Evolutionary conservation across 2,888 invertebrate genomes (phyloP).

Genomic region (Dryobotodes eremita): DNA sequence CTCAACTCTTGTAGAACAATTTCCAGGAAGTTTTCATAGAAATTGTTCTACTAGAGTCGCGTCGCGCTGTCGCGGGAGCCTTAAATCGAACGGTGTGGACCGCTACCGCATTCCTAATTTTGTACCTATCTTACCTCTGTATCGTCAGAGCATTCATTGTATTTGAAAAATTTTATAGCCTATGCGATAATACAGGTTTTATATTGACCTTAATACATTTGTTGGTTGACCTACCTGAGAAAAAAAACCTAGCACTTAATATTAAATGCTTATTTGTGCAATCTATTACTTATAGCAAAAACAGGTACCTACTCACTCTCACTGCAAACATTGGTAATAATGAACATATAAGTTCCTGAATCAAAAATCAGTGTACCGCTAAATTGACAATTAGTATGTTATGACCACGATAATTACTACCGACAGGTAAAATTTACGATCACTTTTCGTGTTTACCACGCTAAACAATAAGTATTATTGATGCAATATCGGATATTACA

Average conservation of each 20-base stretch:
- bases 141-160: background rate
- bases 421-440: conserved; percentile 46
- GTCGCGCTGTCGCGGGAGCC: too few species aligned
- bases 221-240: background rate
- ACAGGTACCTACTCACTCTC: conserved; percentile 2
- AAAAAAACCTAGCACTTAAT: conserved; percentile 2
- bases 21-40: too few species aligned
- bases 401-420: conserved; percentile 45
- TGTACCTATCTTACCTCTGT: background rate
- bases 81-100: background rate
- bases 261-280: background rate
- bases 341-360: conserved; percentile 10
- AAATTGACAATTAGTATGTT: conserved; percentile 38
- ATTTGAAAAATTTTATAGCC: background rate
- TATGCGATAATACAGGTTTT: background rate
- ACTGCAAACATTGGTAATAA: conserved; percentile 1
- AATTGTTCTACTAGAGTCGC: too few species aligned
- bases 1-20: too few species aligned
- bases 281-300: background rate
- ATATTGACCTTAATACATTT: background rate
- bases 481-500: background rate
- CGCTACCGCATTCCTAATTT: background rate
- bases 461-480: conserved; percentile 2
- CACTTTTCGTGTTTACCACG: conserved; percentile 20
- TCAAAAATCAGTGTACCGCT: conserved; percentile 41